These are phyloP conservation scores for Lycocerus yunnanus DNA, from an alignment of 2,888 invertebrate species.

Conservation along the genomic window DNA sequence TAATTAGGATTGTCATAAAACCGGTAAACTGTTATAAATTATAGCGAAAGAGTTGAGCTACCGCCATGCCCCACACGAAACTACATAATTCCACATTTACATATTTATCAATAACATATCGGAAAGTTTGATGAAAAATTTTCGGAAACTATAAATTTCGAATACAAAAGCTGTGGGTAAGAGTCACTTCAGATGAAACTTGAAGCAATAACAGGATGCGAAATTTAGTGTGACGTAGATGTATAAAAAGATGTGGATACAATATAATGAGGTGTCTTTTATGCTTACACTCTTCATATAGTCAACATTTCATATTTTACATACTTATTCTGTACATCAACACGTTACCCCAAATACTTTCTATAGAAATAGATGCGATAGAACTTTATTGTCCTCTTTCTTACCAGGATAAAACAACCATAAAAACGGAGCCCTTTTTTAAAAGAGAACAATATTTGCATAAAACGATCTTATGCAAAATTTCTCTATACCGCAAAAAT, in stretches of 20 bases:
- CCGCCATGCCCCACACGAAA: neutral
- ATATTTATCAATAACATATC: neutral
- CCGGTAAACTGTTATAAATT: constrained; percentile 20
- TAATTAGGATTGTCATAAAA: constrained; percentile 22
- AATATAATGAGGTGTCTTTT: constrained; percentile 30
- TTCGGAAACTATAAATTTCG: neutral
- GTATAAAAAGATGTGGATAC: constrained; percentile 16
- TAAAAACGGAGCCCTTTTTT: neutral
- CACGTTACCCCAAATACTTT: constrained; percentile 10
- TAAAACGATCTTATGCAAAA: neutral
- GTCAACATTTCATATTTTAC: constrained; percentile 30
- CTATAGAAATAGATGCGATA: neutral
- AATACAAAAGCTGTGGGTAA: neutral
- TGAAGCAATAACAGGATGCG: neutral
- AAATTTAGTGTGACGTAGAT: constrained; percentile 1
- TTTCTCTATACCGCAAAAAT: neutral
- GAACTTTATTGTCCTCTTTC: constrained; percentile 1
- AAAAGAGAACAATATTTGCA: neutral
- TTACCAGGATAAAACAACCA: neutral
- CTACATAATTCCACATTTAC: neutral
- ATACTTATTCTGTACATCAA: constrained; percentile 18
- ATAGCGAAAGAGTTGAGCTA: neutral
- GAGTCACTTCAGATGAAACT: neutral
- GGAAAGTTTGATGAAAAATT: neutral
- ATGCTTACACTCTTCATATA: constrained; percentile 28